Evolutionary conservation across 2,113 vertebrate genomes (phyloP).

Genomic region (Spizaetus ornatus): DNA sequence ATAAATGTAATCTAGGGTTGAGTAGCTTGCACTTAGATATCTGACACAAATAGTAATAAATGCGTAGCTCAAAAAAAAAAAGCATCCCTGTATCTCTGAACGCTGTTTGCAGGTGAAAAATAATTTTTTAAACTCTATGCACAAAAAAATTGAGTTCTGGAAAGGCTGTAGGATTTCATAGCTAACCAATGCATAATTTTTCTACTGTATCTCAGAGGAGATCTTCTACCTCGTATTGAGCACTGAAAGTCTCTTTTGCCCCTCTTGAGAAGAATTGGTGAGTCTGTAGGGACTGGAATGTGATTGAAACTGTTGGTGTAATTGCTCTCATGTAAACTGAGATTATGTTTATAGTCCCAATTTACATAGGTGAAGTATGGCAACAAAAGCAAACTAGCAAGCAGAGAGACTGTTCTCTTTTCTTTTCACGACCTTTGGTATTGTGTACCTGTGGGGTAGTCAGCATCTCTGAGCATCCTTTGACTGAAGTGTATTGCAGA

Average conservation of each 20-base stretch:
- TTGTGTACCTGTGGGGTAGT: not conserved
- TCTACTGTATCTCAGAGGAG: not conserved
- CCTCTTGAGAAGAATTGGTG: not conserved
- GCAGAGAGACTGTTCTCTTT: not conserved
- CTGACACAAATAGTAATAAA: not conserved
- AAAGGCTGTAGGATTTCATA: not conserved
- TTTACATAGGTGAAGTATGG: not conserved
- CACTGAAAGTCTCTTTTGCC: not conserved
- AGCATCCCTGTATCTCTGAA: not conserved
- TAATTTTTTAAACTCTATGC: accelerated
- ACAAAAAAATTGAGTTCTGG: not conserved
- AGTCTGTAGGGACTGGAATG: not conserved
- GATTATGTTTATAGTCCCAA: not conserved
- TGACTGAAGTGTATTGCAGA: accelerated
- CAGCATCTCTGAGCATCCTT: not conserved
- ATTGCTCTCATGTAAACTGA: not conserved
- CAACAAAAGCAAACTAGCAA: not conserved
- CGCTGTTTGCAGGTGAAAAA: not conserved
- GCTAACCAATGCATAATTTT: not conserved
- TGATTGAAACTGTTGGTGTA: not conserved
- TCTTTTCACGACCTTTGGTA: accelerated
- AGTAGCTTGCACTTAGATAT: not conserved
- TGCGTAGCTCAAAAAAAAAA: not conserved
- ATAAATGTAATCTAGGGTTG: not conserved
- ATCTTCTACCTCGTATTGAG: not conserved